These are phyloP conservation scores for Ophion slaviceki DNA, from an alignment of 2,888 invertebrate species.

Conservation along the genomic window DNA sequence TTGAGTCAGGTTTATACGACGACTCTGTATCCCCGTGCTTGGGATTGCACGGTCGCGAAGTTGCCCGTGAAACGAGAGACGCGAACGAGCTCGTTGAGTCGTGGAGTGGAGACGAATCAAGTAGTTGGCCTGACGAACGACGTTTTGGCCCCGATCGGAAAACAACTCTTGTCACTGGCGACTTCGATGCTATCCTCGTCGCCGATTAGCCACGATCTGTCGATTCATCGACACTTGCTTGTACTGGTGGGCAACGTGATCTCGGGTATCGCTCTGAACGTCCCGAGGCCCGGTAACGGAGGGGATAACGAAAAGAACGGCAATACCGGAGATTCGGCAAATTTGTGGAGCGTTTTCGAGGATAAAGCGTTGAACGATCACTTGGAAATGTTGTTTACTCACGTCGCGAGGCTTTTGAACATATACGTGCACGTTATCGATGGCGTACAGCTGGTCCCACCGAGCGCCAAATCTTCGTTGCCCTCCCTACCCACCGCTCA, in stretches of 20 bases:
- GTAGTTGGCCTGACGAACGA: slow-evolving; percentile 57
- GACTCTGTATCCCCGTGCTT: slow-evolving; percentile 88
- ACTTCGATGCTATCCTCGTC: slow-evolving; percentile 84
- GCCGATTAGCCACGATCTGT: slow-evolving; percentile 84
- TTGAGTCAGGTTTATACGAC: slow-evolving; percentile 89
- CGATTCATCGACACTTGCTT: slow-evolving; percentile 83
- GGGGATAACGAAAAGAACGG: slow-evolving; percentile 71
- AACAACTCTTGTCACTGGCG: slow-evolving; percentile 79
- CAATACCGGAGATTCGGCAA: slow-evolving; percentile 47
- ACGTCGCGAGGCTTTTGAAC: slow-evolving; percentile 89
- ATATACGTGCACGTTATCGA: slow-evolving; percentile 91
- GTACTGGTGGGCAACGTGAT: slow-evolving; percentile 83
- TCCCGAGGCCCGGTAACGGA: slow-evolving; percentile 82
- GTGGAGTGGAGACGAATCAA: slow-evolving; percentile 56
- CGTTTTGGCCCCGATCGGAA: slow-evolving; percentile 69
- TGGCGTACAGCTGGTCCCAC: slow-evolving; percentile 86
- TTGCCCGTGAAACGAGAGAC: slow-evolving; percentile 71
- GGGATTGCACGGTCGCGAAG: slow-evolving; percentile 85
- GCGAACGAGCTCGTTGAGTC: slow-evolving; percentile 66
- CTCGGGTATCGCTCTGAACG: slow-evolving; percentile 80
- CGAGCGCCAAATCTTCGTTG: slow-evolving; percentile 85
- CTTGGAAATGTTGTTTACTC: slow-evolving; percentile 87
- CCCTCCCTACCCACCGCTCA: slow-evolving; percentile 85
- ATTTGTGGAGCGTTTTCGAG: slow-evolving; percentile 76
- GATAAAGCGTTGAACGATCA: slow-evolving; percentile 80